phyloP scores from a whole-genome alignment of 2,888 invertebrate species.

The Synanthedon vespiformis region DNA sequence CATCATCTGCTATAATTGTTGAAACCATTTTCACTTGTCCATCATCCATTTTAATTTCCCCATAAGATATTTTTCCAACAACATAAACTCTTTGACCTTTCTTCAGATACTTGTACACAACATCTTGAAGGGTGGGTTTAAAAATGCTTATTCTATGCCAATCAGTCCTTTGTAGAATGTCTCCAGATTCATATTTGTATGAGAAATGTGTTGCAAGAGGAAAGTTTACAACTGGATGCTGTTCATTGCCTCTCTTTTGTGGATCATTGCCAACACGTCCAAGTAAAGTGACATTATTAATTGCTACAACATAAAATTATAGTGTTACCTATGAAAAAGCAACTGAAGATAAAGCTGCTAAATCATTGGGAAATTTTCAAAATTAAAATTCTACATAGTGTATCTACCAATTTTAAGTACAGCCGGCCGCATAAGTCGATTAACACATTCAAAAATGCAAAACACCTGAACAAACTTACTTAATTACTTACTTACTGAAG shows the following conservation, averaged over 20 bases:
- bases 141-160: conserved; percentile 94
- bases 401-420: too few relatives aligned
- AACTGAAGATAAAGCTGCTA: neutral
- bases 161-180: conserved; percentile 86
- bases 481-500: too few relatives aligned
- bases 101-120: conserved; percentile 81
- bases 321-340: too few relatives aligned
- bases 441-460: too few relatives aligned
- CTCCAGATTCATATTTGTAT: conserved; percentile 84
- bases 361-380: neutral
- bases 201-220: conserved; percentile 90
- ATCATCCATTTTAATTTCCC: conserved; percentile 83
- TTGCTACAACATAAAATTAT: conserved; percentile 42
- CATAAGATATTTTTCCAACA: conserved; percentile 85
- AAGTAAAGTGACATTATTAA: conserved; percentile 86
- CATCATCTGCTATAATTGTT: conserved; percentile 87
- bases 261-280: conserved; percentile 93
- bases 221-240: conserved; percentile 89
- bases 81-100: conserved; percentile 90
- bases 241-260: conserved; percentile 82
- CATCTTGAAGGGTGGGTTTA: conserved; percentile 83
- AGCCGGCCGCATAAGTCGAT: too few relatives aligned
- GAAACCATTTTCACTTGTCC: conserved; percentile 80
- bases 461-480: too few relatives aligned
- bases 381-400: neutral